Base-by-base conservation (phyloP, 53 echinoderm and acorn worm species). In the Astropecten irregularis region DNA sequence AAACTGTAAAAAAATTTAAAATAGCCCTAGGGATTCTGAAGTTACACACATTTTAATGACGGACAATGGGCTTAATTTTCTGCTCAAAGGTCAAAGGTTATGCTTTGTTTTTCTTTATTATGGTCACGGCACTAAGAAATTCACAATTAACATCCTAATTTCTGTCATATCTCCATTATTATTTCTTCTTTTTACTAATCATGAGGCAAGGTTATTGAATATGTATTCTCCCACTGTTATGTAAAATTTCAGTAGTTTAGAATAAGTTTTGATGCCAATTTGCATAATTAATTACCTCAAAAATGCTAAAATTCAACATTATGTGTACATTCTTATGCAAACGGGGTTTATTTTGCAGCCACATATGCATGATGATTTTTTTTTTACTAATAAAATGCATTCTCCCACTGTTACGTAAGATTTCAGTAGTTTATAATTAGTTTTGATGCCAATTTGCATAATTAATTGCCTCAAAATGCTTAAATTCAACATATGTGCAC, bases 271-370 rank as follows among this genome's bases (percentile, higher is more conserved):
- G 14, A 40, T 15, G 3, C 39, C 33, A 66, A 34, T 66, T n/a
- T 66, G 66, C 66, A 66, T 66, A 50, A 66, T 3, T 66, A 36
- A 66, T 40, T 66, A 66, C 11, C 31, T 14, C 66, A 13, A 66
- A 66, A 66, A 66, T n/a, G 27, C 34, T 16, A 66, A 66, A 66
- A 66, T 37, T 4, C 21, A 66, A 14, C 19, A 18, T 34, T 66
- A 38, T 37, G 15, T 2, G 15, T 30, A 18, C 31, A 31, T 66
- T 13, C 4, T n/a, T n/a, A n/a, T n/a, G n/a, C n/a, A n/a, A n/a
- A n/a, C n/a, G n/a, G n/a, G n/a, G n/a, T n/a, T n/a, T n/a, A n/a
- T n/a, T n/a, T 62, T 62, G 29, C 14, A 15, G 11, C 34, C 34
- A 62, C 32, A 62, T 32, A 11, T 62, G 31, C 31, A 62, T 15